Evolutionary conservation across 2,888 invertebrate genomes (phyloP).

Genomic region (Hypercompe scribonia): DNA sequence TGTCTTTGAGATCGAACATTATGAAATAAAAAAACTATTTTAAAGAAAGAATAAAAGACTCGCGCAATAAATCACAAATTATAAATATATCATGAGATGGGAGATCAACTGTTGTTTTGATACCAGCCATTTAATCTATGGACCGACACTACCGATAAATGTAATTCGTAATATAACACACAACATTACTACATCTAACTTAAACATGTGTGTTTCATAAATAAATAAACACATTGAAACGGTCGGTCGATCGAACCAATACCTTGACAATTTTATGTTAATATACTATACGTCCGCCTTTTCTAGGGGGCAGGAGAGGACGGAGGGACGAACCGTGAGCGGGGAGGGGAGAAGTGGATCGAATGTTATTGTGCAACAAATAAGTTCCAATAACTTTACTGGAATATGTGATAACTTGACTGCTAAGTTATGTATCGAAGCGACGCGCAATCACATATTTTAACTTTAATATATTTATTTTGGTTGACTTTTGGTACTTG

Average conservation of each 20-base stretch:
- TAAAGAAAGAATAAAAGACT: no score
- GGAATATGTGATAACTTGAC: conserved; percentile 43
- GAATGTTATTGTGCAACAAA: conserved; percentile 23
- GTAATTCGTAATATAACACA: no score
- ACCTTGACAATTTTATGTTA: conserved; percentile 37
- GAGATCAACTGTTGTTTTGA: no score
- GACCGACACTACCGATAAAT: background rate
- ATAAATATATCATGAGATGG: no score
- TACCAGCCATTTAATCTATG: no score
- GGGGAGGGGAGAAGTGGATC: background rate
- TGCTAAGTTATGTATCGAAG: conserved; percentile 36
- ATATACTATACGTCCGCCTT: conserved; percentile 38
- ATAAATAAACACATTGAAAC: background rate
- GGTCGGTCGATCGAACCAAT: conserved; percentile 19
- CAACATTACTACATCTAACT: background rate
- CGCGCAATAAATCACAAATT: no score
- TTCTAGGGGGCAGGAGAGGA: background rate
- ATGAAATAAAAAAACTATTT: no score
- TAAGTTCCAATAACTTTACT: conserved; percentile 42
- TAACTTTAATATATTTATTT: background rate
- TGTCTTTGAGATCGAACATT: no score
- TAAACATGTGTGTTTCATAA: background rate
- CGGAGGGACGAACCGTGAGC: background rate
- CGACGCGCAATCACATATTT: conserved; percentile 15
- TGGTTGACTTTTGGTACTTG: background rate